A percentile compares a stretch with the other conserved stretches of the same genome.
Conservation (phyloP, 2,113 vertebrate genomes). For the Centropus bengalensis region DNA sequence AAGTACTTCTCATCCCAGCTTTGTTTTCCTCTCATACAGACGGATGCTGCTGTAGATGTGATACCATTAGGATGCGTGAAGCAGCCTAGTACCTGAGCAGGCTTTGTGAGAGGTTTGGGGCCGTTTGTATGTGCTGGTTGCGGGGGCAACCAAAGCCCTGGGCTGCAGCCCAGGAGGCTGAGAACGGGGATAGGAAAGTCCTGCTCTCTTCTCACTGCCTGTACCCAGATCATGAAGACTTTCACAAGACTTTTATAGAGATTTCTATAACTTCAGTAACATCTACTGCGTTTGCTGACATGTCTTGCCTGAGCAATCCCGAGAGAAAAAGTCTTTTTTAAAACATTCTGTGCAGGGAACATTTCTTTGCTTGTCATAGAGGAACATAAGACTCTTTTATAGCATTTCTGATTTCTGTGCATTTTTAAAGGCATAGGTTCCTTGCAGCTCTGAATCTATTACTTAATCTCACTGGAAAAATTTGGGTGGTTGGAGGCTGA, state of each 20-base stretch:
- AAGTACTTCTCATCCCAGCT: neutral
- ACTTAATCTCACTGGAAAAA: neutral
- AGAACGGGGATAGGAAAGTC: neutral
- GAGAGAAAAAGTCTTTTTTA: neutral
- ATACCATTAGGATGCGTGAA: neutral
- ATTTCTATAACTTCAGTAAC: neutral
- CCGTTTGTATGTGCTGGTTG: neutral
- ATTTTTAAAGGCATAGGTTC: neutral
- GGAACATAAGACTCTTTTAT: neutral
- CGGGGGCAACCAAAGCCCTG: too few relatives aligned
- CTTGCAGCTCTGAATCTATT: neutral
- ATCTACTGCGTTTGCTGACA: neutral
- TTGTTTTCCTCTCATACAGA: neutral
- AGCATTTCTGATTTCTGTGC: neutral
- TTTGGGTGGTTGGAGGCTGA: neutral
- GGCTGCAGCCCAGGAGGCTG: too few relatives aligned
- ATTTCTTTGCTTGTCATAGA: neutral
- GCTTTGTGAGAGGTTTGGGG: neutral
- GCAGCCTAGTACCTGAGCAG: too few relatives aligned
- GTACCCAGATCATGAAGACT: neutral
- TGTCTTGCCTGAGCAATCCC: neutral
- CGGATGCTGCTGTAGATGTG: rapidly evolving
- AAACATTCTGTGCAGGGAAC: neutral
- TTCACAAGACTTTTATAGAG: neutral
- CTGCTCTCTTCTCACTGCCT: neutral